Base-by-base conservation (phyloP, 2,797 vertebrate genomes). In the Epinephelus awoara region DNA sequence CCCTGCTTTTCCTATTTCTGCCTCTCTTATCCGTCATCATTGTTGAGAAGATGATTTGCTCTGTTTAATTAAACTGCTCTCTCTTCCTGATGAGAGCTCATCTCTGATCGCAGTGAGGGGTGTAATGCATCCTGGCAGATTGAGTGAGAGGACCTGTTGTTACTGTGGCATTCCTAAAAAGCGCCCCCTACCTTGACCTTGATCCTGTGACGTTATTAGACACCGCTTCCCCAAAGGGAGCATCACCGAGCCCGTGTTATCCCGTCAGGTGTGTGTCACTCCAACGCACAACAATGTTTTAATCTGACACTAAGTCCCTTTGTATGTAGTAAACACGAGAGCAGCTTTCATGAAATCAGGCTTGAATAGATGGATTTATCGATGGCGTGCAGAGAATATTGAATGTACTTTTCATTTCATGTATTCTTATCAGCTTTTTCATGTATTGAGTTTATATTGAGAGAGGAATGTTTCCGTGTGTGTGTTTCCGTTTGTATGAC, bases 1-100 rank as follows among this genome's bases (percentile, higher is more conserved):
- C 50, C 40, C 62, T 1, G 38, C 61, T 74, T 68, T 76, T 27
- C 40, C 23, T 47, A 61, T 72, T 84, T 80, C 42, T 49, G 56
- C 77, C 75, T 83, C 61, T 34, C 82, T 84, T 84, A 90, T 92
- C 87, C 86, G 25, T 85, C 89, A 88, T 91, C 82, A 69, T 59
- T 27, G 78, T 52, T 44, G 47, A 80, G 82, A 82, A 88, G 84
- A 81, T 83, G 76, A 88, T 88, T 88, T 81, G 77, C 83, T 86
- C 82, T 42, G 84, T 91, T 94, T 93, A 94, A 94, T 95, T 93
- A 94, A 93, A 90, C 77, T 69, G 79, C 82, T 80, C 82, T 69
- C 56, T 84, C 72, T 57, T 83, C 84, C 82, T 71, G 86, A 87
- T 89, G 91, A 93, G 90, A 84, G 86, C 88, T 88, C 77, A 75